phyloP scores from a whole-genome alignment of 2,797 vertebrate genomes.

The Amblyraja radiata region DNA sequence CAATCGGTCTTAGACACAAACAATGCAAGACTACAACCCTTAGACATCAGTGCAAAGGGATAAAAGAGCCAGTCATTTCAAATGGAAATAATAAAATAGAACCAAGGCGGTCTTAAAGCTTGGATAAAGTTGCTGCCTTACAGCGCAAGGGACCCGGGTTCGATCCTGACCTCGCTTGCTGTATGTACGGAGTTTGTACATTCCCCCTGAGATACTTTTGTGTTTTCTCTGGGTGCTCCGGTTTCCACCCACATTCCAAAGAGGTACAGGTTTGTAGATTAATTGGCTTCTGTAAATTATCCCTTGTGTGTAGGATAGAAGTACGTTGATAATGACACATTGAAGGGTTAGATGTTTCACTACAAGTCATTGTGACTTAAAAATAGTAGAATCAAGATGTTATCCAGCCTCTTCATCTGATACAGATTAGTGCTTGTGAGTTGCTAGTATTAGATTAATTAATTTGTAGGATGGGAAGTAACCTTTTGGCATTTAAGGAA shows the following conservation, averaged over 20 bases:
- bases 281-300: no score
- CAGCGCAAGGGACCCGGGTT: no score
- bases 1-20: not conserved
- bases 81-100: not conserved
- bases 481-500: not conserved
- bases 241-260: no score
- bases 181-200: no score
- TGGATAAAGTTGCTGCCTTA: no score
- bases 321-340: no score
- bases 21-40: not conserved
- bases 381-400: not conserved
- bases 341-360: not conserved
- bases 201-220: no score
- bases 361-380: not conserved
- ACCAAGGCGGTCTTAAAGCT: no score
- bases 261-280: no score
- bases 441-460: not conserved
- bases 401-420: not conserved
- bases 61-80: not conserved
- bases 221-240: no score
- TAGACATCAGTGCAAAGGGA: not conserved
- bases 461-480: not conserved
- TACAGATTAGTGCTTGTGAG: not conserved
- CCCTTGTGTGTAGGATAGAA: no score
- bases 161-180: no score